Evolutionary conservation across 1,140 invertebrate species (phyloP), one percentile per base, ranked within the genome.

Genomic region (Cotesia typhae): DNA sequence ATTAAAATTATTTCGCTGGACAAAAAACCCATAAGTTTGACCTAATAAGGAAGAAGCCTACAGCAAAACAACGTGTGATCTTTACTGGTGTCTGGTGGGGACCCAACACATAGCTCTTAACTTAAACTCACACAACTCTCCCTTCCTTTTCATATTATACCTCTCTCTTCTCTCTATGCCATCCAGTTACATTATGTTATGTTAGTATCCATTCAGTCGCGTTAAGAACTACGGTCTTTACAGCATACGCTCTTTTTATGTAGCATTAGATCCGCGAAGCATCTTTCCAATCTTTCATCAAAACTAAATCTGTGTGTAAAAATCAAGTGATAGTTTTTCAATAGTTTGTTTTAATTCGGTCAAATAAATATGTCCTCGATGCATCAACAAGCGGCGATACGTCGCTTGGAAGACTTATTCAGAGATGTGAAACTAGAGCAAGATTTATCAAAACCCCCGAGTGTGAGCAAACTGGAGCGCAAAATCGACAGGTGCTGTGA

Each of bases 371-470:
- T 89, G 87, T 84, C 85, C 59, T 84, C 88, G 28, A 87, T 89
- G 36, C 89, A 89, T 80, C 90, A 90, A 75, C 89, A 89, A 59
- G 87, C 89, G 37, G 91, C 92, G 1, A 91, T 93, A 77, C 91
- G 90, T 71, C 89, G 92, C 55, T 81, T 94, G 75, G 92, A 94
- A 79, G 91, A 90, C 0, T 88, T 94, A 70, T 93, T 94, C 82
- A 88, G 89, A 41, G 91, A 90, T 75, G 88, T 91, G 52, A 90
- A 88, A 78, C 75, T 92, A 66, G 90, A 92, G 20, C 82, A 84
- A 82, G 84, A 69, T 5, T 77, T 79, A 5, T 72, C 66, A 28
- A 57, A 10, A 4, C 83, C 77, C 36, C 87, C 87, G 17, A 84
- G 89, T 51, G 84, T 89, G 2, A 87, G 28, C 28, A 28, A 88